Conservation (phyloP, 2,113 vertebrate genomes). For the Zingel zingel region DNA sequence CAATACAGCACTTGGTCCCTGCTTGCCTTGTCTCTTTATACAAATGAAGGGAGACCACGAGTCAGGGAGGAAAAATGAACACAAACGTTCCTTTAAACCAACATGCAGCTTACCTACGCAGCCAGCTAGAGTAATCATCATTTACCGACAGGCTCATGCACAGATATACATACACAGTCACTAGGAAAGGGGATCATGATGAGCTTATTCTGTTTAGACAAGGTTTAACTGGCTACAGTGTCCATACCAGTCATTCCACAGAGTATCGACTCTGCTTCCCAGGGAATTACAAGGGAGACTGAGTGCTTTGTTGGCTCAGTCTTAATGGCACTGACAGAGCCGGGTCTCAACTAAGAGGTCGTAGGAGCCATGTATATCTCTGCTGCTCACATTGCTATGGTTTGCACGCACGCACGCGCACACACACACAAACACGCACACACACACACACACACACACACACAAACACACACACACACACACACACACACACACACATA, state of each 20-base stretch:
- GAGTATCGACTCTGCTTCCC: slow-evolving; percentile 50
- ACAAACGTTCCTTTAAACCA: slow-evolving; percentile 26
- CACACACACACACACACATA: not conserved
- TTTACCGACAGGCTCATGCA: not conserved
- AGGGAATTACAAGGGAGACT: slow-evolving; percentile 40
- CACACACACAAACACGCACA: not conserved
- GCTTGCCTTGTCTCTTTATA: not conserved
- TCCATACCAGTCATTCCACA: slow-evolving; percentile 46
- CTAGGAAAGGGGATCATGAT: slow-evolving; percentile 36
- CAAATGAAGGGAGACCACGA: slow-evolving; percentile 19
- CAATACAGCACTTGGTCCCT: not conserved
- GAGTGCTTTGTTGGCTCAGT: slow-evolving; percentile 32
- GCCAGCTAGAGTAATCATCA: slow-evolving; percentile 10
- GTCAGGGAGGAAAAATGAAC: slow-evolving; percentile 11
- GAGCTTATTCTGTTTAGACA: slow-evolving; percentile 55
- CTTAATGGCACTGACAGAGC: slow-evolving; percentile 22
- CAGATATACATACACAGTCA: not conserved
- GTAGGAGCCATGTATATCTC: not conserved
- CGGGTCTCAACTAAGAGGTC: slow-evolving; percentile 6
- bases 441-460: not conserved
- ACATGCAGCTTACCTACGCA: slow-evolving; percentile 14
- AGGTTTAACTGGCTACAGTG: slow-evolving; percentile 60
- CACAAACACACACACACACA: slow-evolving; percentile 10
- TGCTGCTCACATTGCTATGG: slow-evolving; percentile 1
- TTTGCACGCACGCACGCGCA: not conserved